Percentiles rank a stretch among this genome's conserved stretches.
These are phyloP conservation scores for Rhinatrema bivittatum DNA, from an alignment of 2,797 vertebrate species.

Conservation along the genomic window DNA sequence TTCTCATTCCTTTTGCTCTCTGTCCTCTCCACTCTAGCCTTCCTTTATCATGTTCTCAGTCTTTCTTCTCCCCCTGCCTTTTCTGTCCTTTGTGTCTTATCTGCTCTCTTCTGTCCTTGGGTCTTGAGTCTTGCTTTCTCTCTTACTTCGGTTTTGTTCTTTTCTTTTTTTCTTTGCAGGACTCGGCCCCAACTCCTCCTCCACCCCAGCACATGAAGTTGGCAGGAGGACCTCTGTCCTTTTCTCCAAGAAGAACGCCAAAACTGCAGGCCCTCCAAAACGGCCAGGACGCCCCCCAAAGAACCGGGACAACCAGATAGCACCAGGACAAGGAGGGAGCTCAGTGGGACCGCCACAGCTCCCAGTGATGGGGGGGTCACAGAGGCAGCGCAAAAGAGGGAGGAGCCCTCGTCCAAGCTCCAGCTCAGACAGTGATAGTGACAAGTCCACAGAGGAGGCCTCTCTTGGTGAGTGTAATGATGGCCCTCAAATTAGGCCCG, in stretches of 20 bases:
- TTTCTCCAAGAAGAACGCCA: conserved; percentile 97
- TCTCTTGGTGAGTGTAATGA: conserved; percentile 73
- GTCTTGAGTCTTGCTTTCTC: background rate
- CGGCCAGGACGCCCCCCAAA: conserved; percentile 92
- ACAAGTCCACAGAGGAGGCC: conserved; percentile 75
- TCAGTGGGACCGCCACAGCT: conserved; percentile 90
- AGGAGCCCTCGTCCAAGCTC: conserved; percentile 88
- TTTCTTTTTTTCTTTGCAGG: conserved; percentile 50
- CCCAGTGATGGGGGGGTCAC: conserved; percentile 66
- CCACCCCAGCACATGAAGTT: conserved; percentile 85
- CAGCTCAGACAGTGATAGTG: conserved; percentile 92
- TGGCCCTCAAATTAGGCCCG: too few relatives aligned
- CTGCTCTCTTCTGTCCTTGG: background rate
- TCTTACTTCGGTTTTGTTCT: conserved; percentile 3
- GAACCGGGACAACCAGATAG: conserved; percentile 79
- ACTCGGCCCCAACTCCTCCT: conserved; percentile 76
- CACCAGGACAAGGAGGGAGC: conserved; percentile 66
- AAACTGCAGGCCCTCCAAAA: conserved; percentile 88
- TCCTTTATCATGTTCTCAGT: too few relatives aligned
- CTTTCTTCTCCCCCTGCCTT: conserved; percentile 1
- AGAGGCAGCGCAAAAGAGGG: conserved; percentile 80
- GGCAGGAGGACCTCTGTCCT: conserved; percentile 94
- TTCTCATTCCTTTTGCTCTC: too few relatives aligned
- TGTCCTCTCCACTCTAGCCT: too few relatives aligned
- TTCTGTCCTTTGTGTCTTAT: background rate